Evolutionary conservation across 2,888 invertebrate species (phyloP).

Genomic region (Noctuana brunneofusca): DNA sequence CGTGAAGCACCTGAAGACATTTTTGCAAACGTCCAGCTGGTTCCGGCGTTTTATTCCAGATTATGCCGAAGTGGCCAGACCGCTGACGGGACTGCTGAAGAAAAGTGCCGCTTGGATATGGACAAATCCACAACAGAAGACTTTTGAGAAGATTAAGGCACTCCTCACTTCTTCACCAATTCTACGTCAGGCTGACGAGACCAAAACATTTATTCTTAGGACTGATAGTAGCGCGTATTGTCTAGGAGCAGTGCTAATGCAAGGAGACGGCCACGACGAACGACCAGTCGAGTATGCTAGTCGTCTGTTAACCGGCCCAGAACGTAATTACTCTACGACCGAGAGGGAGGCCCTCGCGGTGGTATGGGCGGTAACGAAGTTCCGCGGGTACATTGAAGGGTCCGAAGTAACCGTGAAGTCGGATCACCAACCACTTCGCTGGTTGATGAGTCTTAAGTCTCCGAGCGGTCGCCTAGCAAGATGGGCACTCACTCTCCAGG

Average conservation of each 20-base stretch:
- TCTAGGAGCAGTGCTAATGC: background rate
- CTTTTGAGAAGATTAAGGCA: background rate
- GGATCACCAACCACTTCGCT: slow-evolving; percentile 11
- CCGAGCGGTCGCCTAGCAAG: slow-evolving; percentile 12
- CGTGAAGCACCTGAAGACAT: background rate
- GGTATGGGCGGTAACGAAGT: slow-evolving; percentile 10
- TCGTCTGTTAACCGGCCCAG: background rate
- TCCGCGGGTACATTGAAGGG: slow-evolving; percentile 1
- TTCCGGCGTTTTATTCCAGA: background rate
- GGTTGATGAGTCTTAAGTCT: slow-evolving; percentile 10
- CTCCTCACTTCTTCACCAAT: background rate
- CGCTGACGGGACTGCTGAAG: background rate
- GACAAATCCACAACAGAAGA: background rate
- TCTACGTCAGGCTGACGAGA: background rate
- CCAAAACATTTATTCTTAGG: background rate
- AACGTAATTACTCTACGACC: background rate
- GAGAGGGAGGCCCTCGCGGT: slow-evolving; percentile 1
- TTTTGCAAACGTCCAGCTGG: background rate
- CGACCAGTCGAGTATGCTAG: background rate
- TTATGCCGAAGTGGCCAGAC: background rate
- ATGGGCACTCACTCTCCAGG: slow-evolving; percentile 11
- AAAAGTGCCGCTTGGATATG: background rate
- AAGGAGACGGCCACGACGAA: background rate
- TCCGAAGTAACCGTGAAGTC: slow-evolving; percentile 3
- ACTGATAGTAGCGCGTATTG: background rate